phyloP scores from a whole-genome alignment of 2,888 invertebrate species.

The Microplitis deprimator region DNA sequence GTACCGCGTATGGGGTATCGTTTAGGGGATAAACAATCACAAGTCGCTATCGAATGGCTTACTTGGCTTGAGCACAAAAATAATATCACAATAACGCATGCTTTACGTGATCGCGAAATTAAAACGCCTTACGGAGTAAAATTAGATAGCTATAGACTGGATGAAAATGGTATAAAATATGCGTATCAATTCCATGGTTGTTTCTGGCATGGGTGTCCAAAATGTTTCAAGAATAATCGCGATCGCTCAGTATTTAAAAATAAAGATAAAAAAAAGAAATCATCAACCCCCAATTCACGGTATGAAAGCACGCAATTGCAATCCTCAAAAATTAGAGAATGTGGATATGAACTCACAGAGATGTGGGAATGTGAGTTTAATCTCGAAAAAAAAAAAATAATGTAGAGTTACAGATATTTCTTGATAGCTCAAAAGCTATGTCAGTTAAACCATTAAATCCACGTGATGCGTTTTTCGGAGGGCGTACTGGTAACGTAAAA shows the following conservation, averaged over 20 bases:
- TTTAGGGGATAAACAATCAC: conserved; percentile 36
- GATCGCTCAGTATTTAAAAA: neutral
- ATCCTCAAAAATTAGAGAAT: neutral
- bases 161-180: neutral
- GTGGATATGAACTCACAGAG: conserved; percentile 27
- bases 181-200: neutral
- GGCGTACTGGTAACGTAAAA: conserved; percentile 52
- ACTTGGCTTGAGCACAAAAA: neutral
- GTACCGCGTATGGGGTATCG: conserved; percentile 18
- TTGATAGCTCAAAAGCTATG: conserved; percentile 15
- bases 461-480: conserved; percentile 54
- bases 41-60: conserved; percentile 11
- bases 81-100: conserved; percentile 27
- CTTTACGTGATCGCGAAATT: conserved; percentile 29
- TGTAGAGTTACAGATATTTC: neutral
- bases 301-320: neutral
- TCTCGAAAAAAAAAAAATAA: conserved; percentile 14
- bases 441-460: conserved; percentile 20
- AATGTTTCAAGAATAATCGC: neutral
- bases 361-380: conserved; percentile 46
- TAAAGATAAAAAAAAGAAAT: neutral
- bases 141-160: conserved; percentile 39
- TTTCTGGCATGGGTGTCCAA: neutral
- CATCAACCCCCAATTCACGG: neutral
- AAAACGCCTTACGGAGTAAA: conserved; percentile 25